Evolutionary conservation across 2,113 vertebrate genomes (phyloP).

Genomic region (Peromyscus polionotus): DNA sequence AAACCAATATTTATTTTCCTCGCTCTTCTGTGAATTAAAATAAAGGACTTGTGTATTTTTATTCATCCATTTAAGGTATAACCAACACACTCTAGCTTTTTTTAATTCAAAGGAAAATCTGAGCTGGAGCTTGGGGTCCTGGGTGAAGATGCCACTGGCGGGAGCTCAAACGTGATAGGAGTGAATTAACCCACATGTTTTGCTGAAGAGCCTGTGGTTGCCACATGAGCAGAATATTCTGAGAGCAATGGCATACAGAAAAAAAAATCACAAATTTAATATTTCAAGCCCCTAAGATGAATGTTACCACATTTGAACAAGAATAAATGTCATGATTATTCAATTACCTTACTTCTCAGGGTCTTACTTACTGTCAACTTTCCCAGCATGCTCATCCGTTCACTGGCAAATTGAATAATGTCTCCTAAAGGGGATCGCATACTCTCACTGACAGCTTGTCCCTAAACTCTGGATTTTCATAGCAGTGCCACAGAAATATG

Average conservation of each 20-base stretch:
- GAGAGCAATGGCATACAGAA: not conserved
- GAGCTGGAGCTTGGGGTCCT: not conserved
- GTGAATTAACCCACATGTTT: not conserved
- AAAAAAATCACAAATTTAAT: conserved; percentile 49
- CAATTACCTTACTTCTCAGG: conserved; percentile 56
- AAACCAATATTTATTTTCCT: conserved; percentile 12
- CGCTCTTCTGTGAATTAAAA: not conserved
- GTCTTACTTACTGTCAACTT: conserved; percentile 56
- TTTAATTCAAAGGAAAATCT: not conserved
- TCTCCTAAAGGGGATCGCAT: not conserved
- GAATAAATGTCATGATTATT: conserved; percentile 68
- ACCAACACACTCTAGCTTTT: not conserved
- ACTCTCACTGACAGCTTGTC: conserved; percentile 40
- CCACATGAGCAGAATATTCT: not conserved
- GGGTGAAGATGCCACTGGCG: not conserved
- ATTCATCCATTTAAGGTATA: conserved; percentile 37
- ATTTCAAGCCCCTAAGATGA: conserved; percentile 51
- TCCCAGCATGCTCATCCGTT: conserved; percentile 61
- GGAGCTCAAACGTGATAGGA: not conserved
- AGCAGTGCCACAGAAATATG: not conserved
- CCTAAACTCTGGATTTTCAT: not conserved
- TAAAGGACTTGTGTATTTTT: not conserved
- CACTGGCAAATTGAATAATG: conserved; percentile 71
- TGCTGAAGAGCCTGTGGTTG: not conserved
- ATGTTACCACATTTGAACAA: conserved; percentile 49